Evolutionary conservation across 1,140 invertebrate genomes (phyloP).

Genomic region (Pomacea maculata): DNA sequence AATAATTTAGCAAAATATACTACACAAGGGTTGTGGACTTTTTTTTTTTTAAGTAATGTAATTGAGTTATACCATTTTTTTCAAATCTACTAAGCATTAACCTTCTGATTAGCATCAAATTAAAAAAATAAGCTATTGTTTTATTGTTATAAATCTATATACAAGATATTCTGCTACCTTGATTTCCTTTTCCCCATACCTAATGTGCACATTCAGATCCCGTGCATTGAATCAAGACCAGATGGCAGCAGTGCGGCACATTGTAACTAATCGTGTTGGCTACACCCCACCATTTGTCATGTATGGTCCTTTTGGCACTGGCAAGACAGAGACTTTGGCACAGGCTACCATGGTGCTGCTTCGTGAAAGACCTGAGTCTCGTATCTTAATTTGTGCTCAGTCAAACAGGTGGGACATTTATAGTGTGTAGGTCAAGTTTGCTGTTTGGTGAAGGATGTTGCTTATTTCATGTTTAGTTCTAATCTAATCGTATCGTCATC

Average conservation of each 20-base stretch:
- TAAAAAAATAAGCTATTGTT: too few relatives aligned
- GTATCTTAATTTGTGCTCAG: slow-evolving; percentile 87
- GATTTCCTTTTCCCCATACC: too few relatives aligned
- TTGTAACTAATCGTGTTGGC: slow-evolving; percentile 46
- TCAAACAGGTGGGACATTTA: slow-evolving; percentile 76
- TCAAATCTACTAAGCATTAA: too few relatives aligned
- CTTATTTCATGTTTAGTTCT: background rate
- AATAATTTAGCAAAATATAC: background rate
- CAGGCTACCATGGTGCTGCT: slow-evolving; percentile 75
- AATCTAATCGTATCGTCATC: background rate
- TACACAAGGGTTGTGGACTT: background rate
- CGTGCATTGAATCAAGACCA: slow-evolving; percentile 54
- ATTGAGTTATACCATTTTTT: too few relatives aligned
- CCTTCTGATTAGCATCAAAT: too few relatives aligned
- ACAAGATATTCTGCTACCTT: background rate
- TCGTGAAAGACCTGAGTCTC: slow-evolving; percentile 72
- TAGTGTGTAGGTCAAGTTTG: background rate
- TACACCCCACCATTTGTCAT: slow-evolving; percentile 79
- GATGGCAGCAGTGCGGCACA: slow-evolving; percentile 53
- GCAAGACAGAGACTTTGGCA: slow-evolving; percentile 88
- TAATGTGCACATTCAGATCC: slow-evolving; percentile 39
- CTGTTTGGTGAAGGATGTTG: background rate
- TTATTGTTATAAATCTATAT: too few relatives aligned
- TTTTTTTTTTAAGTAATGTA: too few relatives aligned
- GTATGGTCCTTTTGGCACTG: slow-evolving; percentile 87